A percentile compares a stretch with the other conserved stretches of the same genome.
Conservation (phyloP, 2,113 vertebrate genomes). For the Xerus inauris region DNA sequence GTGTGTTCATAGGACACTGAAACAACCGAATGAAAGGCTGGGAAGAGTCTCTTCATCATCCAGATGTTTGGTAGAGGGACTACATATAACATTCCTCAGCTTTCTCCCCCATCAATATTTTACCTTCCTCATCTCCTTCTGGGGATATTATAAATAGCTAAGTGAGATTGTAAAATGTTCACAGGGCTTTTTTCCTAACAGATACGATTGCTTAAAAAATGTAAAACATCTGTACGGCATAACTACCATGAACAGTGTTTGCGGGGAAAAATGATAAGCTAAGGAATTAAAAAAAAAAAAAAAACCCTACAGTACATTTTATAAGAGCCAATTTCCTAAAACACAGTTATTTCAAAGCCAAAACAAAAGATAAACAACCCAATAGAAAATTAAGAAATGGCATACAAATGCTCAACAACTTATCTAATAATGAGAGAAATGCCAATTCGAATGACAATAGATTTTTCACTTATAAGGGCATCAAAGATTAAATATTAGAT, state of each 20-base stretch:
- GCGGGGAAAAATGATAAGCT: background rate
- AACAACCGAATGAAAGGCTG: background rate
- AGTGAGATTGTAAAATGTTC: background rate
- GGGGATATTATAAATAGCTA: conserved; percentile 28
- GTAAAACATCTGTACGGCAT: conserved; percentile 24
- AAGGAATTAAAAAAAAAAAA: background rate
- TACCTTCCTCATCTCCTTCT: conserved; percentile 19
- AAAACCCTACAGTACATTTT: conserved; percentile 20
- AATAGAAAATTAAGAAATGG: background rate
- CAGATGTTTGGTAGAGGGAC: conserved; percentile 14
- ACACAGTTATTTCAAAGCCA: background rate
- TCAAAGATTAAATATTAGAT: background rate
- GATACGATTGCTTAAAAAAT: conserved; percentile 40
- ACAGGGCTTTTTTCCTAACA: background rate
- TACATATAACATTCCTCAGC: background rate
- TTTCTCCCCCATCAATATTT: background rate
- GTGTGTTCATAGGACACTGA: background rate
- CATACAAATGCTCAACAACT: background rate
- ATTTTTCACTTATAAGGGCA: background rate
- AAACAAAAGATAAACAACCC: background rate
- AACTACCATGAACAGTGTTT: background rate
- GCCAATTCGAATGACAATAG: background rate
- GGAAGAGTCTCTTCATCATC: background rate
- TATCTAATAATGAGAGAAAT: background rate
- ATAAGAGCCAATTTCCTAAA: conserved; percentile 18